Percentiles rank a stretch among this genome's conserved stretches.
These are phyloP conservation scores for Cyprinodon brontotheroides DNA, from an alignment of 2,113 vertebrate species.

Conservation along the genomic window DNA sequence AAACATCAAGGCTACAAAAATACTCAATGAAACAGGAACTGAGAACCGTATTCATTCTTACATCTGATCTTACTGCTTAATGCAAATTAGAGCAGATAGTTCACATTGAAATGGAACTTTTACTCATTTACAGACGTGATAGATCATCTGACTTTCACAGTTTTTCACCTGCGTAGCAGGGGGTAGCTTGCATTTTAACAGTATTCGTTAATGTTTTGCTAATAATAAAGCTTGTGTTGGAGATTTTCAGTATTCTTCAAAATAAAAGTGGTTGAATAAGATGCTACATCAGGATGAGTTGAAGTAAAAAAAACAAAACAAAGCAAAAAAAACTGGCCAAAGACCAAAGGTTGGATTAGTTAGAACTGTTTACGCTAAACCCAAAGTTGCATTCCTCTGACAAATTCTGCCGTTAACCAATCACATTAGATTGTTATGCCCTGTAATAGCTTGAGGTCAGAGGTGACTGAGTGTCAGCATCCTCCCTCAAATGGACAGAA, in stretches of 20 bases:
- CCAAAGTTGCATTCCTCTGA: constrained; percentile 37
- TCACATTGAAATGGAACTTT: constrained; percentile 13
- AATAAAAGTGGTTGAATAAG: neutral
- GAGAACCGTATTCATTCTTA: constrained; percentile 9
- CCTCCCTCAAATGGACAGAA: constrained; percentile 16
- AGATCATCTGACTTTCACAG: neutral
- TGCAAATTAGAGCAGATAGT: constrained; percentile 1
- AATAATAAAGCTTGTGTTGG: neutral
- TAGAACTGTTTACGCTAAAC: neutral
- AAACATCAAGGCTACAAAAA: constrained; percentile 39
- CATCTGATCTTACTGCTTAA: neutral
- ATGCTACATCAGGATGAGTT: neutral
- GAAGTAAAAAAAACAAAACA: neutral
- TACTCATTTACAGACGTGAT: constrained; percentile 54
- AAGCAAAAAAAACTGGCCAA: neutral
- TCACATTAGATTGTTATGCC: constrained; percentile 43
- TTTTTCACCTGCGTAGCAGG: too few species aligned
- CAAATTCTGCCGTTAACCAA: constrained; percentile 27
- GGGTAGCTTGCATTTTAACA: neutral
- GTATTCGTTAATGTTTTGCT: neutral
- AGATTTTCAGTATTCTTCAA: neutral
- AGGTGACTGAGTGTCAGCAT: constrained; percentile 44
- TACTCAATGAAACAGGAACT: constrained; percentile 20
- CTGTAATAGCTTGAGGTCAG: constrained; percentile 40
- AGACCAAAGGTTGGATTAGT: neutral